Evolutionary conservation across 64 coral and sea anemone genomes (phyloP).

Genomic region (Hydrozoanthus tunicans): DNA sequence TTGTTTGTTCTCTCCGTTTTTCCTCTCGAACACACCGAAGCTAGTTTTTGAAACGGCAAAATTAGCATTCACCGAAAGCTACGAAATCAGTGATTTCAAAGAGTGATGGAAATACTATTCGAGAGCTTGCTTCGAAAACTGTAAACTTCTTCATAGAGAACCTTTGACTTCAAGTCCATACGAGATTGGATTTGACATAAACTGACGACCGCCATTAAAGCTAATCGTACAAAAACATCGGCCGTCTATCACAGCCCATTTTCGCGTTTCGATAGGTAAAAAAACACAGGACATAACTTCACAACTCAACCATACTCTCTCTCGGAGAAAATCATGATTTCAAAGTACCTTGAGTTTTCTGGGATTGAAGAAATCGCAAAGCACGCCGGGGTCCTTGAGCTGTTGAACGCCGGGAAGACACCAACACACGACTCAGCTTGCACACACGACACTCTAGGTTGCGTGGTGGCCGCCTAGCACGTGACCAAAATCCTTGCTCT

Average conservation of each 20-base stretch:
- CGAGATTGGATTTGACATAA: not conserved
- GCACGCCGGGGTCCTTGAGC: conserved; percentile 57
- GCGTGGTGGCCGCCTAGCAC: conserved; percentile 8
- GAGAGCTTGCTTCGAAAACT: not conserved
- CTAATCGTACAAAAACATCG: not conserved
- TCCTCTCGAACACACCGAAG: not conserved
- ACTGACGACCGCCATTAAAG: conserved; percentile 39
- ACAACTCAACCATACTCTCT: not conserved
- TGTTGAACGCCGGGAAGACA: conserved; percentile 65
- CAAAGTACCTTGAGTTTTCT: conserved; percentile 61
- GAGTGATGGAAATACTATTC: not conserved
- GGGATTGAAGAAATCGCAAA: conserved; percentile 66
- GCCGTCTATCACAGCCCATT: not conserved
- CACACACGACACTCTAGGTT: not conserved
- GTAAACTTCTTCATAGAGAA: not conserved
- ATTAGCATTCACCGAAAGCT: not conserved
- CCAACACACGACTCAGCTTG: not conserved
- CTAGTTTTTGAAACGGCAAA: not conserved
- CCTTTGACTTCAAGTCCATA: not conserved
- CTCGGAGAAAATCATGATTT: conserved; percentile 31
- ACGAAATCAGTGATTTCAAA: not conserved
- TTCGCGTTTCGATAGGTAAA: not conserved
- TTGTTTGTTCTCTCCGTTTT: not conserved
- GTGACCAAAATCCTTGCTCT: not conserved
- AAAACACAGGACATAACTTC: not conserved